Evolutionary conservation across 53 echinoderm and acorn worm genomes (phyloP).

Genomic region (Crossaster papposus): DNA sequence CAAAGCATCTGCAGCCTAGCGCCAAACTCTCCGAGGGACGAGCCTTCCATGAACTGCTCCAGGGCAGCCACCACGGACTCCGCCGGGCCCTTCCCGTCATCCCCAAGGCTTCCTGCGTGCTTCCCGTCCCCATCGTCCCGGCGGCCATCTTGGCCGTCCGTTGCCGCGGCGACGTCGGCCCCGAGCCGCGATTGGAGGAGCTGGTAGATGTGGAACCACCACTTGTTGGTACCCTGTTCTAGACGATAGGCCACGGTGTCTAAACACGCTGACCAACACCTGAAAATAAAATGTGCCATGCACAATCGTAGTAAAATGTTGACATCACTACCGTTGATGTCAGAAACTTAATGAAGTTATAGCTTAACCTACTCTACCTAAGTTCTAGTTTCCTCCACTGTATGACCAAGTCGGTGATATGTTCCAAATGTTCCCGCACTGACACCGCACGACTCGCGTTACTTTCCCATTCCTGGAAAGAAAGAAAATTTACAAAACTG

Average conservation of each 20-base stretch:
- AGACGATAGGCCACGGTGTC: conserved; percentile 85
- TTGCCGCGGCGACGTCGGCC: not conserved
- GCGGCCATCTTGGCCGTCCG: conserved; percentile 8
- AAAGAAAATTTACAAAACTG: no score
- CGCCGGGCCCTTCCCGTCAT: conserved; percentile 25
- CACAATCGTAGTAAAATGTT: not conserved
- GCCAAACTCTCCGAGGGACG: conserved; percentile 84
- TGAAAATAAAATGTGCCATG: conserved; percentile 5
- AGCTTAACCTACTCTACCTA: conserved; percentile 46
- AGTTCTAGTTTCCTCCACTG: conserved; percentile 96
- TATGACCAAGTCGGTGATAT: conserved; percentile 84
- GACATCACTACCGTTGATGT: not conserved
- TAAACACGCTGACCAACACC: conserved; percentile 88
- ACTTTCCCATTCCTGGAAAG: conserved; percentile 84
- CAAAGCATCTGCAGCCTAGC: conserved; percentile 77
- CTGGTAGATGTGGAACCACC: conserved; percentile 95
- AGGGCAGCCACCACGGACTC: conserved; percentile 64
- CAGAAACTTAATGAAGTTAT: no score
- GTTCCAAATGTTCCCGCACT: conserved; percentile 77
- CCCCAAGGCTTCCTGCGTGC: not conserved
- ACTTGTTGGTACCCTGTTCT: conserved; percentile 73
- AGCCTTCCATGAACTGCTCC: conserved; percentile 92
- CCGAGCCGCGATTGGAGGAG: conserved; percentile 73
- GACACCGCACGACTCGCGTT: conserved; percentile 89
- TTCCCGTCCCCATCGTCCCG: no score